phyloP scores from a whole-genome alignment of 2,888 invertebrate genomes.

The Pemphredon lugubris region DNA sequence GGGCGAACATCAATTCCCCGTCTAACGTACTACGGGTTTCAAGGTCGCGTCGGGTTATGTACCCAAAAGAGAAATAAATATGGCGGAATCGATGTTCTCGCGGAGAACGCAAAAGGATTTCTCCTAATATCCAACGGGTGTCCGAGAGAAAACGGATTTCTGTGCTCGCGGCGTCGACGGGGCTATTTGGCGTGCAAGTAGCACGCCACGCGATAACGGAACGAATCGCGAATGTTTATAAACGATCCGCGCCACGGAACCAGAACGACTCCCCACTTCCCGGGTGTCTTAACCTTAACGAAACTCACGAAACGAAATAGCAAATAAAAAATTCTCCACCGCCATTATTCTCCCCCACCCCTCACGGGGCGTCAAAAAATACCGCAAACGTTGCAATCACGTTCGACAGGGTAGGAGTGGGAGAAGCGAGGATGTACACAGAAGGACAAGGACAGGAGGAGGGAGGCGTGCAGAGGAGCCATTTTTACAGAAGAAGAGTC shows the following conservation, averaged over 20 bases:
- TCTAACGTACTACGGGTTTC: constrained; percentile 1
- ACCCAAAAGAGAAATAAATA: constrained; percentile 33
- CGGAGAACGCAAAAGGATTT: constrained; percentile 1
- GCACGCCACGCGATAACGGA: constrained; percentile 12
- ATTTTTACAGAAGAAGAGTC: constrained; percentile 63
- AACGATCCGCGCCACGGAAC: constrained; percentile 9
- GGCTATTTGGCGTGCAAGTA: neutral
- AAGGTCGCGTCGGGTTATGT: constrained; percentile 38
- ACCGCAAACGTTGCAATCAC: neutral
- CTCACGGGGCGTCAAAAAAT: no score
- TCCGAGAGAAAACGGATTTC: neutral
- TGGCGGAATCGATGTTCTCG: constrained; percentile 23
- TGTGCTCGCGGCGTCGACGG: no score
- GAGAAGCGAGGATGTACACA: constrained; percentile 4
- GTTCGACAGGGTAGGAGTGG: constrained; percentile 3
- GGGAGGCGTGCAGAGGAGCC: constrained; percentile 46
- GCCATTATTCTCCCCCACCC: no score
- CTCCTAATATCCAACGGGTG: neutral
- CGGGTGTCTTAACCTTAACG: no score
- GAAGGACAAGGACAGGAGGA: neutral
- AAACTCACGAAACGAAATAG: no score
- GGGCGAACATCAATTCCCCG: neutral
- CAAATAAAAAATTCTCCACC: no score
- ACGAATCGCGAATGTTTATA: constrained; percentile 55
- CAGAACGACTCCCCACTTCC: no score